These are phyloP conservation scores for Lithophane socia DNA, from an alignment of 2,888 invertebrate species.

Conservation along the genomic window DNA sequence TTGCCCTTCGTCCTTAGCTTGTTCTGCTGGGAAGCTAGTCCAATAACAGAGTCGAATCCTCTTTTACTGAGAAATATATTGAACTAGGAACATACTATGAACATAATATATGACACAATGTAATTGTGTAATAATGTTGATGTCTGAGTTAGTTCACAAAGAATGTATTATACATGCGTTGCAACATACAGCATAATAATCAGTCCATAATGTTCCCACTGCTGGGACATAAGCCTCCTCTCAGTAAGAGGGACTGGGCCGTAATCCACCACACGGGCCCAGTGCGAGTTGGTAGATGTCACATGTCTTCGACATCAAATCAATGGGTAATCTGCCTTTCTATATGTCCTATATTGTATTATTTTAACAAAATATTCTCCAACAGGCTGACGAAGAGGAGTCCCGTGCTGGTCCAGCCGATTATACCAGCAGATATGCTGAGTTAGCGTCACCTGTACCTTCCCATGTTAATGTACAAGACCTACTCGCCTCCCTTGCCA, in stretches of 20 bases:
- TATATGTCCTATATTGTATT: background rate
- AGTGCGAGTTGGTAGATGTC: too few species aligned
- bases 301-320: background rate
- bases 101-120: too few species aligned
- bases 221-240: too few species aligned
- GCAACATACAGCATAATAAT: too few species aligned
- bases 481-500: constrained; percentile 72
- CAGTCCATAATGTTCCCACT: too few species aligned
- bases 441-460: constrained; percentile 80
- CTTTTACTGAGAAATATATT: background rate
- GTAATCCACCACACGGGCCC: too few species aligned
- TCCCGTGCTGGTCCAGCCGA: constrained; percentile 61
- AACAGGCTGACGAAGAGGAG: constrained; percentile 64
- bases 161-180: too few species aligned
- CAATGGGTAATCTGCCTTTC: background rate
- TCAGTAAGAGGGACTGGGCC: too few species aligned
- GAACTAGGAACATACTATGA: background rate
- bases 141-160: too few species aligned
- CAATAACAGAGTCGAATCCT: background rate
- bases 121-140: too few species aligned
- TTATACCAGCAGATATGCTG: constrained; percentile 79
- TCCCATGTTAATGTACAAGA: constrained; percentile 74
- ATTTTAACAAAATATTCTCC: background rate
- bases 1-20: background rate
- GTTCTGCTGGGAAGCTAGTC: background rate